phyloP scores from a whole-genome alignment of 2,888 invertebrate genomes.

The Caenorhabditis sulstoni region DNA sequence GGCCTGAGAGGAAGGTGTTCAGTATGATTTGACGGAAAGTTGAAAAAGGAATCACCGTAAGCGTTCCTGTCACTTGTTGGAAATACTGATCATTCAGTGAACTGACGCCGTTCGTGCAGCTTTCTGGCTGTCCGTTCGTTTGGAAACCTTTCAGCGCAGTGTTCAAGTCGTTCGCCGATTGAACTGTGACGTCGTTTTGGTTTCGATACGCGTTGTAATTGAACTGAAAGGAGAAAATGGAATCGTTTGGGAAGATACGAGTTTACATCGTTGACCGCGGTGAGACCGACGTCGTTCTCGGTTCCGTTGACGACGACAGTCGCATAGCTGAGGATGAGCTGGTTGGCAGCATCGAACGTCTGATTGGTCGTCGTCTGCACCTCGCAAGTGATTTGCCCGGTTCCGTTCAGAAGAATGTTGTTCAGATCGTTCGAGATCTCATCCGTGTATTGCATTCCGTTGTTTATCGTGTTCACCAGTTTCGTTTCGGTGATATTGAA shows the following conservation, averaged over 20 bases:
- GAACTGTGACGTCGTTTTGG: neutral
- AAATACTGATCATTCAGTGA: neutral
- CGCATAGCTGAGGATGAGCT: slow-evolving; percentile 30
- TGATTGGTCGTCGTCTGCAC: slow-evolving; percentile 37
- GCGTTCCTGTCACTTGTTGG: neutral
- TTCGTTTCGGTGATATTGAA: slow-evolving; percentile 60
- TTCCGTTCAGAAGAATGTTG: slow-evolving; percentile 41
- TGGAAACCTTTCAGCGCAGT: neutral
- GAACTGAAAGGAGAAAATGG: slow-evolving; percentile 19
- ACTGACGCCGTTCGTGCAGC: no score
- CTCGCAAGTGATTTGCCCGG: slow-evolving; percentile 43
- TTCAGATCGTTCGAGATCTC: slow-evolving; percentile 46
- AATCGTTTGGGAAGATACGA: neutral
- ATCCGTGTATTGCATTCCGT: slow-evolving; percentile 26
- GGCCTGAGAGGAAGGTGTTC: no score
- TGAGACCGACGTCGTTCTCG: slow-evolving; percentile 23
- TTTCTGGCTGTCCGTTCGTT: neutral
- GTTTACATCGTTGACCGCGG: slow-evolving; percentile 34
- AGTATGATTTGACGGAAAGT: no score
- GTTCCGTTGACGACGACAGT: slow-evolving; percentile 23
- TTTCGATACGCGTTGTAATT: neutral
- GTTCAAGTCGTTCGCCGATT: neutral
- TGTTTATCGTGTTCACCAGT: slow-evolving; percentile 45
- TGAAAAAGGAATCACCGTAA: neutral
- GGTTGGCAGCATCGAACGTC: slow-evolving; percentile 29